These are phyloP conservation scores for Agrenia bidenticulata DNA, from an alignment of 2,888 invertebrate genomes.

Conservation along the genomic window DNA sequence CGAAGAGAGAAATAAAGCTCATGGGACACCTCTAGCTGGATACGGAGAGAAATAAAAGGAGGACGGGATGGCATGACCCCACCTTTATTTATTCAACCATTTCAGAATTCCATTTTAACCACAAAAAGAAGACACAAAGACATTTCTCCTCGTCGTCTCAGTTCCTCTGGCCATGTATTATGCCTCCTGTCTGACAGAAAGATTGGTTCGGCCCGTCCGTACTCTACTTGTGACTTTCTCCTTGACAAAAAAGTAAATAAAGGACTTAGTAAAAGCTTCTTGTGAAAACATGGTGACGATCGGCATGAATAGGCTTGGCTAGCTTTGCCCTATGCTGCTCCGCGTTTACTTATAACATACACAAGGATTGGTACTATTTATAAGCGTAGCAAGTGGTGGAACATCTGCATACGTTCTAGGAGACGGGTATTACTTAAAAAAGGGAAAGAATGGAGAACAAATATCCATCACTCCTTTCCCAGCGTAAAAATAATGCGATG, in stretches of 20 bases:
- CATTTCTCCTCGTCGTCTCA: constrained; percentile 10
- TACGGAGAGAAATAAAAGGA: neutral
- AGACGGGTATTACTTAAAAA: no score
- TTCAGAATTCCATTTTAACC: constrained; percentile 20
- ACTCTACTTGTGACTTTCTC: constrained; percentile 11
- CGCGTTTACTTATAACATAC: no score
- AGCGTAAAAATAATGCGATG: no score
- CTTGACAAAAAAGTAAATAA: constrained; percentile 16
- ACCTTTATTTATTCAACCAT: constrained; percentile 22
- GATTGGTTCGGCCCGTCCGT: constrained; percentile 10
- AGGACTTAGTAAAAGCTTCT: constrained; percentile 17
- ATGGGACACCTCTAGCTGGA: constrained; percentile 2
- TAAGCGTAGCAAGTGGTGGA: no score
- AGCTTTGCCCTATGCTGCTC: no score
- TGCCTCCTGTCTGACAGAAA: constrained; percentile 12
- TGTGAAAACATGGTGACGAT: neutral
- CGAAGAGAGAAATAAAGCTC: constrained; percentile 4
- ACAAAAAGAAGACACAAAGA: constrained; percentile 22
- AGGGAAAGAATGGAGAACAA: no score
- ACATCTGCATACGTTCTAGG: no score
- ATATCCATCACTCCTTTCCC: no score
- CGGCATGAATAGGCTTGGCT: neutral
- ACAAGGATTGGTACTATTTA: no score
- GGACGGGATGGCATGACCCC: constrained; percentile 8
- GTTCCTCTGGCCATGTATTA: neutral